A percentile compares a stretch with the other conserved stretches of the same genome.
phyloP scores from a whole-genome alignment of 2,797 vertebrate genomes.

The Darevskia mixta region DNA sequence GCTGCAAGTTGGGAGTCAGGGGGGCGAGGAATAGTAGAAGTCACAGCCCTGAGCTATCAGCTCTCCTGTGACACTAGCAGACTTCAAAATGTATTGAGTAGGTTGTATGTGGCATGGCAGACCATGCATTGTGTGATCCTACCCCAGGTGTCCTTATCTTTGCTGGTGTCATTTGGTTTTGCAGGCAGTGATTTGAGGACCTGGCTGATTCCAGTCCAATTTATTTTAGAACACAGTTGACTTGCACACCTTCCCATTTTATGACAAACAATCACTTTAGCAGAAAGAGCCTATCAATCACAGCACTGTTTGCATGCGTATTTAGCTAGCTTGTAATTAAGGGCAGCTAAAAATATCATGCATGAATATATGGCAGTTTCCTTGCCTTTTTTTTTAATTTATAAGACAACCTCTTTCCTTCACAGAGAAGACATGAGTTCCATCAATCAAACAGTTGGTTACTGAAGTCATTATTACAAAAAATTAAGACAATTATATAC shows the following conservation, averaged over 20 bases:
- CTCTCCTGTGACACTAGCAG: not conserved
- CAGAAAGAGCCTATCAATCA: constrained; percentile 83
- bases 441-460: constrained; percentile 87
- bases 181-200: not conserved
- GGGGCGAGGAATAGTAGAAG: too few species aligned
- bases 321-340: constrained; percentile 85
- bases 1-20: too few species aligned
- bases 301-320: constrained; percentile 79
- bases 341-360: constrained; percentile 83
- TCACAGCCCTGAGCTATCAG: too few species aligned
- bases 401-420: constrained; percentile 79
- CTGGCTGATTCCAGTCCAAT: constrained; percentile 40
- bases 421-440: constrained; percentile 79
- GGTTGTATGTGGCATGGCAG: not conserved
- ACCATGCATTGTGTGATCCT: not conserved
- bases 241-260: constrained; percentile 81
- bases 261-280: constrained; percentile 80
- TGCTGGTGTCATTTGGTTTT: not conserved
- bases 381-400: constrained; percentile 68
- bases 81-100: not conserved
- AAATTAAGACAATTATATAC: constrained; percentile 86
- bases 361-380: constrained; percentile 82
- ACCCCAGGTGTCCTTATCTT: not conserved
- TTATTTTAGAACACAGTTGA: constrained; percentile 82
- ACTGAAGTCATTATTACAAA: constrained; percentile 84